These are phyloP conservation scores for Leptocoma aspasia DNA, from an alignment of 2,113 vertebrate species.

Conservation along the genomic window DNA sequence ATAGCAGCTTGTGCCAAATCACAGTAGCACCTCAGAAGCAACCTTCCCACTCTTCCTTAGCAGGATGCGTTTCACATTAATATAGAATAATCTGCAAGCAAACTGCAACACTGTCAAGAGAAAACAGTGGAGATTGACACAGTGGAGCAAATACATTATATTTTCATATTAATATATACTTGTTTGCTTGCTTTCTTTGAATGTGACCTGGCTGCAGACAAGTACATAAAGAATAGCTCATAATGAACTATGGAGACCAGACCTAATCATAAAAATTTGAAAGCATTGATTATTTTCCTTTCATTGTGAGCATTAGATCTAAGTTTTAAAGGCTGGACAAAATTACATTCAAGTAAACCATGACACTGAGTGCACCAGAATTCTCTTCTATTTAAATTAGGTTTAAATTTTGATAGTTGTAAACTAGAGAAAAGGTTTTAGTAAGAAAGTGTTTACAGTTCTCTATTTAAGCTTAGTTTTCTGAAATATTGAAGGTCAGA, in stretches of 20 bases:
- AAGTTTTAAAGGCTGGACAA: background rate
- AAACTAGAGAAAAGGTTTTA: background rate
- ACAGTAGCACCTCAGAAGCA: background rate
- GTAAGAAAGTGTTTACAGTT: background rate
- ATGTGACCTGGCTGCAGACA: background rate
- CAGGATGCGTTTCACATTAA: background rate
- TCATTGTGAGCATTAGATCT: background rate
- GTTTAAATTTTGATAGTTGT: background rate
- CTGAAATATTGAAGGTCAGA: background rate
- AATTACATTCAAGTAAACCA: background rate
- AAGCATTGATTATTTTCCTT: background rate
- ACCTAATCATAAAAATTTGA: background rate
- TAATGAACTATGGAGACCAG: background rate
- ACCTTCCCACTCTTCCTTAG: background rate
- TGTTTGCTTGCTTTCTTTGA: background rate
- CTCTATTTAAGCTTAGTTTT: background rate
- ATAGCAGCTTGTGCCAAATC: slow-evolving; percentile 1
- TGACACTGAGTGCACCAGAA: background rate
- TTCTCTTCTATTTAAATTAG: background rate
- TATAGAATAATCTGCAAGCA: background rate
- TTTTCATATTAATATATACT: background rate
- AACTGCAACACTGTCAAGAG: background rate
- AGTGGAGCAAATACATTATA: background rate
- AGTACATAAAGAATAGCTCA: background rate
- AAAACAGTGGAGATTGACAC: background rate